Conservation (phyloP, 30 jellyfish, hydroid and myxozoan genomes). For the Morbakka virulenta region DNA sequence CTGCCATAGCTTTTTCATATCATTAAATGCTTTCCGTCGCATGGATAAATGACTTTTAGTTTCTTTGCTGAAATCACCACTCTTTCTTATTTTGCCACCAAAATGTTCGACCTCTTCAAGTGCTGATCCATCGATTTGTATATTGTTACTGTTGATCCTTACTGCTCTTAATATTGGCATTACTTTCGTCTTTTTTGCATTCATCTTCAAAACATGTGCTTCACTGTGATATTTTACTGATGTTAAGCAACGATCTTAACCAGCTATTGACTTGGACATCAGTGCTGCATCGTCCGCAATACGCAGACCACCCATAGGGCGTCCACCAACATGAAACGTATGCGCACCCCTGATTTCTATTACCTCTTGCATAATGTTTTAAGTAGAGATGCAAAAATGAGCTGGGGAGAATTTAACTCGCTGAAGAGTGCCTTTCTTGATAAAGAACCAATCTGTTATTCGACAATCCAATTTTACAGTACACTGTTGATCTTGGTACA, state of each 20-base stretch:
- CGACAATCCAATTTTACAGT: background rate
- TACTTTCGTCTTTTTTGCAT: background rate
- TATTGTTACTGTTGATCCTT: too few relatives aligned
- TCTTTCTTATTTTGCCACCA: background rate
- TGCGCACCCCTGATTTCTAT: background rate
- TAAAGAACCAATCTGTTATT: background rate
- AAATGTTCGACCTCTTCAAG: background rate
- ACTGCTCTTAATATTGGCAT: too few relatives aligned
- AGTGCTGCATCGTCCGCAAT: background rate
- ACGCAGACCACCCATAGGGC: background rate
- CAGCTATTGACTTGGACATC: background rate
- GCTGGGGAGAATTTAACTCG: background rate
- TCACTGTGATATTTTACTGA: background rate
- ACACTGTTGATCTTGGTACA: background rate
- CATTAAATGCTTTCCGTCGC: background rate
- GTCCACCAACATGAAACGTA: background rate
- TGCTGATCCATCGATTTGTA: too few relatives aligned
- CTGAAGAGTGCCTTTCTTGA: background rate
- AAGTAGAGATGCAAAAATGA: background rate
- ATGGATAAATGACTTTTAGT: too few relatives aligned
- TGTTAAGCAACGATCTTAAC: background rate
- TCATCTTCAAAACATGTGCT: background rate
- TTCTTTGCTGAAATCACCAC: background rate
- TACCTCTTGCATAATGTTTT: background rate
- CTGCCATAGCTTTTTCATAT: background rate